Percentiles rank a stretch among this genome's conserved stretches.
phyloP scores from a whole-genome alignment of 2,113 vertebrate genomes.

The Brachypodius melanocephalos region DNA sequence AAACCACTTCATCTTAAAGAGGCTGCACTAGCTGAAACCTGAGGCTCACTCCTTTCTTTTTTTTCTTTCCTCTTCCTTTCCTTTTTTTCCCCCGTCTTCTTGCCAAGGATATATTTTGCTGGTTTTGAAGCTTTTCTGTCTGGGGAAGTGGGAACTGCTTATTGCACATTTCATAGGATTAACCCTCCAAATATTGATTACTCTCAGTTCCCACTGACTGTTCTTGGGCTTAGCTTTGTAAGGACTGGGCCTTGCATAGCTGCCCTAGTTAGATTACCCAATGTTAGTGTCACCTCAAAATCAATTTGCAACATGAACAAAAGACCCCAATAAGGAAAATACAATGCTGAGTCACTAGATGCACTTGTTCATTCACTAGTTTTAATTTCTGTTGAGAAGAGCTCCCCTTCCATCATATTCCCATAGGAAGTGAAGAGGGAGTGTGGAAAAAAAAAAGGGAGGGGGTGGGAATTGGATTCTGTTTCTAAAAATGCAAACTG shows the following conservation, averaged over 20 bases:
- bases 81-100: accelerated
- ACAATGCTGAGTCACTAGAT: background rate
- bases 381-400: background rate
- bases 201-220: background rate
- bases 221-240: background rate
- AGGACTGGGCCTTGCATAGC: background rate
- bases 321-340: slow-evolving; percentile 31
- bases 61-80: accelerated
- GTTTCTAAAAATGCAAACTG: background rate
- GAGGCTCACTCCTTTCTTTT: background rate
- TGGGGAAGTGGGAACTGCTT: background rate
- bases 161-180: background rate
- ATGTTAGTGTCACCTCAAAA: slow-evolving; percentile 7
- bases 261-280: background rate
- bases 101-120: background rate
- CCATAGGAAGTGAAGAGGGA: background rate
- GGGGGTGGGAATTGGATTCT: background rate
- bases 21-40: background rate
- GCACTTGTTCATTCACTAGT: background rate
- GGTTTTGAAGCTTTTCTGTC: background rate
- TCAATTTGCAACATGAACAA: background rate
- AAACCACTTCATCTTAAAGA: background rate
- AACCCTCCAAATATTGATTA: background rate
- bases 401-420: background rate
- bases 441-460: accelerated